A percentile compares a stretch with the other conserved stretches of the same genome.
Evolutionary conservation across 2,113 vertebrate genomes (phyloP).

Genomic region (Raphicerus campestris): DNA sequence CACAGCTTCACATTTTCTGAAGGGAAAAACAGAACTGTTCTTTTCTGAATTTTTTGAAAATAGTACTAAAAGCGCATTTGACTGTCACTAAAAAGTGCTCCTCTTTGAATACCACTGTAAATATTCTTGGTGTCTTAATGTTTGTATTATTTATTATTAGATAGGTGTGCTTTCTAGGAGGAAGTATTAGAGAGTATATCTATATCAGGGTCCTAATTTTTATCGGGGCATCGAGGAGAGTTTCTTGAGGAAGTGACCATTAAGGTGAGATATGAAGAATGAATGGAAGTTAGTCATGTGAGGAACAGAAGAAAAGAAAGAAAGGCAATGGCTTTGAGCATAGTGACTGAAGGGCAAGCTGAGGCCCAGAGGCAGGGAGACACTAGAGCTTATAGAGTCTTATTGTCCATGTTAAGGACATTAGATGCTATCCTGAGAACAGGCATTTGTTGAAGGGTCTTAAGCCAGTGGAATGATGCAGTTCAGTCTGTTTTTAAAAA

Average conservation of each 20-base stretch:
- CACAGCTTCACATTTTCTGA: background rate
- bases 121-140: background rate
- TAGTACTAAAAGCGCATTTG: background rate
- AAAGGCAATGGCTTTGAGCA: background rate
- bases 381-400: background rate
- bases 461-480: background rate
- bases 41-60: background rate
- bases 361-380: background rate
- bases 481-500: background rate
- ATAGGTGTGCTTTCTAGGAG: background rate
- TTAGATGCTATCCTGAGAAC: background rate
- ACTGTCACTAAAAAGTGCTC: background rate
- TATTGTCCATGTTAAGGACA: background rate
- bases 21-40: background rate
- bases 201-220: background rate
- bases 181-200: background rate
- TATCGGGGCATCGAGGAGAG: background rate
- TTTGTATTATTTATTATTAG: background rate
- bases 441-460: background rate
- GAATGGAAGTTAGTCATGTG: background rate
- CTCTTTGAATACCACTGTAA: background rate
- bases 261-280: background rate
- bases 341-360: background rate
- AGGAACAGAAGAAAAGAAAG: background rate
- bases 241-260: background rate